Evolutionary conservation across 2,113 vertebrate species (phyloP).

Genomic region (Elephas maximus): DNA sequence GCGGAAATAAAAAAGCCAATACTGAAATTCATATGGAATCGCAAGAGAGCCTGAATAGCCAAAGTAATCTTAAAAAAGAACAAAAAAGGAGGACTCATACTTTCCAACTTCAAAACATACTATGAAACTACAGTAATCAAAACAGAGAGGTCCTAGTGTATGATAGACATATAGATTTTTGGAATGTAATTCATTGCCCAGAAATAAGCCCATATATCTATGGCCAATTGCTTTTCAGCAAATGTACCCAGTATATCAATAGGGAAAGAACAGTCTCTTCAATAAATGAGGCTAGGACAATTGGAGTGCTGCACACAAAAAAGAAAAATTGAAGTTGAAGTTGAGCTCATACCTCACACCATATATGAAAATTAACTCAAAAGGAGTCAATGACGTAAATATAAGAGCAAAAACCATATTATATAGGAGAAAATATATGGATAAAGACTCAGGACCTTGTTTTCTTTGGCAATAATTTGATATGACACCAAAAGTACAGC

Average conservation of each 20-base stretch:
- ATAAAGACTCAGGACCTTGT: background rate
- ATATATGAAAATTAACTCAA: background rate
- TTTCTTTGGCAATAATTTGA: background rate
- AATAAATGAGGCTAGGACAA: background rate
- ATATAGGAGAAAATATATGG: background rate
- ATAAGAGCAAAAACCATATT: background rate
- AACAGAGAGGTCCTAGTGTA: background rate
- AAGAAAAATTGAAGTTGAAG: no score
- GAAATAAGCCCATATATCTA: background rate
- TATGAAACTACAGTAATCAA: background rate
- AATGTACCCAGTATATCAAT: background rate
- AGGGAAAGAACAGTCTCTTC: background rate
- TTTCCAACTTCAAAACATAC: background rate
- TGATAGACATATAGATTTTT: background rate
- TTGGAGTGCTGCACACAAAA: background rate
- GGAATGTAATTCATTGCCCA: background rate
- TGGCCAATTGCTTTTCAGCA: background rate
- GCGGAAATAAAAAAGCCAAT: background rate
- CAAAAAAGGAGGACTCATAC: background rate
- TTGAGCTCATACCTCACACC: no score
- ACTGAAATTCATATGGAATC: background rate
- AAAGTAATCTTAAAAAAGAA: background rate
- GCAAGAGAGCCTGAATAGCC: background rate
- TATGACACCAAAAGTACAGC: background rate
- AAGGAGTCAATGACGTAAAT: background rate